phyloP scores from a whole-genome alignment of 2,113 vertebrate species.

The Helogale parvula region DNA sequence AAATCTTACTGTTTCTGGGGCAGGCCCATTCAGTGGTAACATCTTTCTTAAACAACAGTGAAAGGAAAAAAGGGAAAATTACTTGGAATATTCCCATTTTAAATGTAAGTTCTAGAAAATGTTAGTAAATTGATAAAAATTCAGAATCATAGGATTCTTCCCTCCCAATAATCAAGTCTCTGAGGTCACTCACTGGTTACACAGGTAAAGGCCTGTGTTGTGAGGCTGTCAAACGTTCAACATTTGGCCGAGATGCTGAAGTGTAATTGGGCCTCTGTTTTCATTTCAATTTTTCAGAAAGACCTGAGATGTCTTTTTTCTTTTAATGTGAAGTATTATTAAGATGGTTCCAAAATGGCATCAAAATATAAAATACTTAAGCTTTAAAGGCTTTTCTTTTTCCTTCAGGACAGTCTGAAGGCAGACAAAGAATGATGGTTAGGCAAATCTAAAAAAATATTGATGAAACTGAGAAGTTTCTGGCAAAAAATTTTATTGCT shows the following conservation, averaged over 20 bases:
- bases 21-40: background rate
- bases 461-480: background rate
- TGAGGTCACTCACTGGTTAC: background rate
- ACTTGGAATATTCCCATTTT: background rate
- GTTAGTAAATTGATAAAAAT: conserved; percentile 40
- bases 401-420: conserved; percentile 4
- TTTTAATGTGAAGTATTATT: background rate
- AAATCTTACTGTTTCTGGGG: background rate
- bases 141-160: background rate
- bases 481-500: background rate
- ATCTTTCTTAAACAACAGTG: background rate
- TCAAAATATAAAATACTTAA: conserved; percentile 31
- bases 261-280: background rate
- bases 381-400: background rate
- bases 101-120: background rate
- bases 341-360: conserved; percentile 34
- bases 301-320: background rate
- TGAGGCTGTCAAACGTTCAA: background rate
- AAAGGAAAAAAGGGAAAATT: background rate
- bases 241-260: background rate
- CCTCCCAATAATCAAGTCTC: background rate
- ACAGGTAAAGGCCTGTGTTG: background rate
- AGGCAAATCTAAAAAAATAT: conserved; percentile 41
- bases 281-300: conserved; percentile 35
- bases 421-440: background rate